phyloP scores from a whole-genome alignment of 2,113 vertebrate genomes.

The Cardinalis cardinalis region DNA sequence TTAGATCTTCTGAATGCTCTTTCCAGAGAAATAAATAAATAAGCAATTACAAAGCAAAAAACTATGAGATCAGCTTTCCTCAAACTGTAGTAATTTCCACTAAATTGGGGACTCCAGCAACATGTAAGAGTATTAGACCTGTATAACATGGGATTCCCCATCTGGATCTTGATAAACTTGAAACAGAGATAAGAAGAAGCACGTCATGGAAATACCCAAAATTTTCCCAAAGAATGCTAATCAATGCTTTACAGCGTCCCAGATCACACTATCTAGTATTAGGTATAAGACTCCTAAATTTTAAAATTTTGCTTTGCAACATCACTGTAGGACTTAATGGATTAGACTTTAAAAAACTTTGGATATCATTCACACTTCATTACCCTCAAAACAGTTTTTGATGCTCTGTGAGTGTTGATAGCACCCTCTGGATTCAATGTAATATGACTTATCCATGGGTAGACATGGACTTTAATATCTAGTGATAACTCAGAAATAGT shows the following conservation, averaged over 20 bases:
- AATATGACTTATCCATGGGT: background rate
- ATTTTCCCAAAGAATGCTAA: background rate
- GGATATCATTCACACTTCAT: background rate
- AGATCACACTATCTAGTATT: too few relatives aligned
- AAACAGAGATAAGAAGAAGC: background rate
- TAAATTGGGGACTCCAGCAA: background rate
- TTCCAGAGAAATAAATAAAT: background rate
- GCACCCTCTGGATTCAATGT: background rate
- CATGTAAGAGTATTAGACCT: background rate
- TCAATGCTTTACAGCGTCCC: background rate
- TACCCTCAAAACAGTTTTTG: background rate
- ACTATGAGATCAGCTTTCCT: background rate
- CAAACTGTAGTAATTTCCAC: background rate
- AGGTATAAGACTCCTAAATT: background rate
- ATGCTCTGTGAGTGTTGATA: background rate
- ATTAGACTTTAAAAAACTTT: background rate
- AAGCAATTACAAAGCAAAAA: background rate
- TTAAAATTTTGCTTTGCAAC: background rate
- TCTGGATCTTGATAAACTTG: background rate
- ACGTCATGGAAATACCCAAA: background rate
- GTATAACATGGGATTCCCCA: background rate
- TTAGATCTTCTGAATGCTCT: background rate
- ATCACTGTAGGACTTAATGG: background rate
- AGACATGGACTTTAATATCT: background rate
- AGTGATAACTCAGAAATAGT: background rate